Evolutionary conservation across 2,797 vertebrate genomes (phyloP), one percentile per base, ranked within the genome.

Genomic region (Streptopelia turtur): DNA sequence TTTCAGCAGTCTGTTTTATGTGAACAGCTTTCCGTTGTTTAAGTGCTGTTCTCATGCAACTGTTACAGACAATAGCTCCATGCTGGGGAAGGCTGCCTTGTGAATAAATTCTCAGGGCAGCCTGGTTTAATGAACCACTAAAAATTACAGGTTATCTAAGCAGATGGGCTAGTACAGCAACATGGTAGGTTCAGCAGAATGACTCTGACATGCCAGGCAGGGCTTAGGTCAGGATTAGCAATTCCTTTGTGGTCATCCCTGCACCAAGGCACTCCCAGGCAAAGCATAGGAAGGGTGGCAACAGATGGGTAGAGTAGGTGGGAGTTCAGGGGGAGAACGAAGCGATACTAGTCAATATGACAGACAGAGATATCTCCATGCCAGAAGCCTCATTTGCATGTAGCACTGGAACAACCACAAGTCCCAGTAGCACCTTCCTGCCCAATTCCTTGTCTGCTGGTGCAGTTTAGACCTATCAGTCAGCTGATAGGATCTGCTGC

Each of bases 221-320:
- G 61, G 13, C 43, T 86, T 72, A 41, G 59, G 68, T 83, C 43
- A 60, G 76, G 18, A 57, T 49, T 60, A 79, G 65, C 69, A 43
- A n/a, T 35, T 17, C 45, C 71, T 70, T 64, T 41, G 61, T 83
- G 61, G 13, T 69, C 53, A 9, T 90, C 45, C 28, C 50, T 86
- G 43, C 3, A 1, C 81, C 31, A 25, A 83, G 71, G 63, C 56
- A 11, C 27, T 92, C 90, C 37, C 35, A 39, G 41, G 35, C 1
- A 0, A 89, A 82, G 23, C 69, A 22, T 20, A 35, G 61, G 39
- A 66, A 64, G 55, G 85, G 52, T 91, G 85, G 25, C 60, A 88
- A 4, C 90, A 96, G 91, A 93, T 94, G 93, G 79, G 31, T 53
- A 56, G 83, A 84, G 83, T 86, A 84, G 77, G 86, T 91, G 83